Base-by-base conservation (phyloP, 2,888 invertebrate species). In the Mellilla xanthometata region DNA sequence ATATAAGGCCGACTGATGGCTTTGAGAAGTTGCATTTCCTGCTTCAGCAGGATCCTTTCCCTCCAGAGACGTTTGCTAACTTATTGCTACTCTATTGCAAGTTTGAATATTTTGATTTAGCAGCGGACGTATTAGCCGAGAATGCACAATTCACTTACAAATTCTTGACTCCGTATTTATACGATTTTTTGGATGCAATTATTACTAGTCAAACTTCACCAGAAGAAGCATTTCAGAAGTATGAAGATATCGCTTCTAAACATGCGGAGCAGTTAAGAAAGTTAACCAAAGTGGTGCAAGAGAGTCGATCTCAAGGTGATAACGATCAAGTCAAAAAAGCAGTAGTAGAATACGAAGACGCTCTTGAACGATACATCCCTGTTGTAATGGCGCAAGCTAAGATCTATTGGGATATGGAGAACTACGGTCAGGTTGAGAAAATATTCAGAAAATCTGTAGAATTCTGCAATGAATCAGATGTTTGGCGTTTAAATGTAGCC, bases 301-400 rank as follows among this genome's bases (percentile, higher is more conserved):
- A 98, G 74, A 95, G 97, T 55, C 91, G 98, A 41, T 93, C 95
- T 52, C 95, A 95, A 64, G 94, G 95, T 48, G 97, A 99, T 72
- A 97, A 97, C 59, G 95, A 95, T 63, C 93, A 95, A 52, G 94
- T 97, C 0, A 95, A 97, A 70, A 95, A 94, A 81, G 96, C 97
- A 3, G 95, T 99, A 0, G 94, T 95, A 40, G 97, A 97, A 69
- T 98, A 97, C 70, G 97, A 99, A 71, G 96, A 96, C 64, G 94
- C 95, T 1, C 76, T 98, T 54, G 97, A 97, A 71, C 91, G 97
- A 62, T 99, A 98, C 70, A 94, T 99, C 50, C 99, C 99, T 0
- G 97, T 99, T 0, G 91, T 99, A n/a, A 99, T 99, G 99, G 97
- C 98, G 0, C 97, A 99, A 81, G 99, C 99, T 1, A 99, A 98